Evolutionary conservation across 2,888 invertebrate genomes (phyloP).

Genomic region (Oscheius myriophilus): DNA sequence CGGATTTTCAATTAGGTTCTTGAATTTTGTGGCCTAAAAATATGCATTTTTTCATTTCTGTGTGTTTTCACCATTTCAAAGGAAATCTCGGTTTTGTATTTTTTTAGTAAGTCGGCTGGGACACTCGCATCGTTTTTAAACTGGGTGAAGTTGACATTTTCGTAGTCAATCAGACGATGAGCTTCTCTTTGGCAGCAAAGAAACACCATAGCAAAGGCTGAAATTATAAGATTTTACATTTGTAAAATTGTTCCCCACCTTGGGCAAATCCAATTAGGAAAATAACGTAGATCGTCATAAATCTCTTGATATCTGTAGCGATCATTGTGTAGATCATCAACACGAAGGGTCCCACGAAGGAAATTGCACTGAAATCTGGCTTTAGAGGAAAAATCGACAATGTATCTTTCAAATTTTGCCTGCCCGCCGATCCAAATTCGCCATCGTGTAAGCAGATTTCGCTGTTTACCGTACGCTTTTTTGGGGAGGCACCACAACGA

Average conservation of each 20-base stretch:
- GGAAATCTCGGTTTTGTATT: not conserved
- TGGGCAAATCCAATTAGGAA: conserved; percentile 98
- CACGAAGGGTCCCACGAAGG: conserved; percentile 92
- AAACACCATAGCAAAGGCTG: conserved; percentile 85
- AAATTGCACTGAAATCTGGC: conserved; percentile 45
- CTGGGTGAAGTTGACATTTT: not conserved
- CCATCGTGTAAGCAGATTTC: no score
- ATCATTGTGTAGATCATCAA: conserved; percentile 99
- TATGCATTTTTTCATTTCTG: not conserved
- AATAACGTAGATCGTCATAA: conserved; percentile 93
- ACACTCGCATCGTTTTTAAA: not conserved
- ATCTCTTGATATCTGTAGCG: conserved; percentile 75
- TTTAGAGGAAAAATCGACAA: no score
- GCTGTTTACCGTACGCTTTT: no score
- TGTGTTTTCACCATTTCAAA: conserved; percentile 3
- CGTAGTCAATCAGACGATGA: conserved; percentile 31
- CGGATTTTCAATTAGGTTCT: conserved; percentile 46
- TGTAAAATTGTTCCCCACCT: conserved; percentile 72
- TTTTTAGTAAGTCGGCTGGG: not conserved
- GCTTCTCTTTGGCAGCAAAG: conserved; percentile 76
- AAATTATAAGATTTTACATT: not conserved
- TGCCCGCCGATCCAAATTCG: no score
- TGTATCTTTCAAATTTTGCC: no score
- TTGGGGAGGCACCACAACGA: no score
- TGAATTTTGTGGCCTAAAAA: conserved; percentile 32